phyloP scores from a whole-genome alignment of 2,797 vertebrate species.

The Gymnodraco acuticeps region DNA sequence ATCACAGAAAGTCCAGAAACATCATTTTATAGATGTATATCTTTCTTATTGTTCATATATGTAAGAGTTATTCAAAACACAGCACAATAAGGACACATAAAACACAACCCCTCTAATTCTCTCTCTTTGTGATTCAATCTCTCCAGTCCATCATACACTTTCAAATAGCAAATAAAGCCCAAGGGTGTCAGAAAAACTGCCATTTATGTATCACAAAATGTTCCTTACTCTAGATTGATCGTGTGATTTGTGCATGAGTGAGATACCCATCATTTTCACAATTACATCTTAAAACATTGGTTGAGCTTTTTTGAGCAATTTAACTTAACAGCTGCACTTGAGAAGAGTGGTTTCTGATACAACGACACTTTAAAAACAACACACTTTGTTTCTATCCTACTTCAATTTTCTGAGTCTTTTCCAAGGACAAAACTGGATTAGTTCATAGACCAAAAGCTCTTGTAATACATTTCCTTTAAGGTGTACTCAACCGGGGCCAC shows the following conservation, averaged over 20 bases:
- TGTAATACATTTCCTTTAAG: constrained; percentile 15
- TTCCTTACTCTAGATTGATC: neutral
- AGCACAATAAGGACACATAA: neutral
- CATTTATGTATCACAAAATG: neutral
- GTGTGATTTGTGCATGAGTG: neutral
- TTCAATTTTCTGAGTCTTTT: constrained; percentile 19
- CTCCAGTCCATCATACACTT: neutral
- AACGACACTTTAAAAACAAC: constrained; percentile 24
- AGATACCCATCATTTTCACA: neutral
- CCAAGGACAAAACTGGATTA: constrained; percentile 27
- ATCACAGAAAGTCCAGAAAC: neutral
- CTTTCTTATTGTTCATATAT: neutral
- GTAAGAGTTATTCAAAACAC: neutral
- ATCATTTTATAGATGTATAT: neutral
- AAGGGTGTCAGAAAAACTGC: neutral
- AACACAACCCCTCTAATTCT: neutral
- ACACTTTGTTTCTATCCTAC: constrained; percentile 17
- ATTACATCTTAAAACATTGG: neutral
- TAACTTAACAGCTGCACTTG: constrained; percentile 27
- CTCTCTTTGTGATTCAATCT: no score
- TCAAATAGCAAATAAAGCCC: neutral
- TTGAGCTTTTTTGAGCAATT: neutral
- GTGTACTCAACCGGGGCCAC: constrained; percentile 3
- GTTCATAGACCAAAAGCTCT: constrained; percentile 10
- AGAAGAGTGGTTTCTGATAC: neutral